phyloP scores from a whole-genome alignment of 1,140 invertebrate species.

The Amphibalanus amphitrite region DNA sequence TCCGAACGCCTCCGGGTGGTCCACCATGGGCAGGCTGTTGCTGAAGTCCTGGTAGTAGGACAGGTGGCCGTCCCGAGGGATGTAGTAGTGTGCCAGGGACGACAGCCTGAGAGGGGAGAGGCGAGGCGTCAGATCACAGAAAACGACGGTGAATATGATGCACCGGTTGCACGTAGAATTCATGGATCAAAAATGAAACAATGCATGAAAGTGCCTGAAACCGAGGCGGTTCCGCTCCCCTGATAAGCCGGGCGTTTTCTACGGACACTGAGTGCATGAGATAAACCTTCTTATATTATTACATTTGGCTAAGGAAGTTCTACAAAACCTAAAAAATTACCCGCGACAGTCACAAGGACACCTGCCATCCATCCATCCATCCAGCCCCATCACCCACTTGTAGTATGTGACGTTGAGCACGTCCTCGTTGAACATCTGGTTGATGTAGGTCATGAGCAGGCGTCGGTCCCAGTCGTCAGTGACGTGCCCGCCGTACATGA shows the following conservation, averaged over 20 bases:
- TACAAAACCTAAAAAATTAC: too few species aligned
- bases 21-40: conserved; percentile 53
- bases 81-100: conserved; percentile 39
- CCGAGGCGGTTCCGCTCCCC: conserved; percentile 52
- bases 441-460: conserved; percentile 62
- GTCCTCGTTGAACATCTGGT: conserved; percentile 55
- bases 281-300: too few species aligned
- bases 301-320: too few species aligned
- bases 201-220: conserved; percentile 10
- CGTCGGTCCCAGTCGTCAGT: conserved; percentile 75
- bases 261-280: not conserved
- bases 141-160: not conserved
- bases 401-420: conserved; percentile 21
- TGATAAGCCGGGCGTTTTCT: conserved; percentile 45
- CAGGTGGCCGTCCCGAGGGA: conserved; percentile 51
- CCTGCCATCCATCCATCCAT: too few species aligned
- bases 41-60: conserved; percentile 58
- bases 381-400: too few species aligned
- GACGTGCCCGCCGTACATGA: conserved; percentile 68
- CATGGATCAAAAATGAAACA: conserved; percentile 15
- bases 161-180: conserved; percentile 7
- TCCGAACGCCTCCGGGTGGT: conserved; percentile 72
- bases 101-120: conserved; percentile 23
- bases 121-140: too few species aligned
- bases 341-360: too few species aligned